These are phyloP conservation scores for Gadopsis bispinosus DNA, from an alignment of 2,797 vertebrate species.

Conservation along the genomic window DNA sequence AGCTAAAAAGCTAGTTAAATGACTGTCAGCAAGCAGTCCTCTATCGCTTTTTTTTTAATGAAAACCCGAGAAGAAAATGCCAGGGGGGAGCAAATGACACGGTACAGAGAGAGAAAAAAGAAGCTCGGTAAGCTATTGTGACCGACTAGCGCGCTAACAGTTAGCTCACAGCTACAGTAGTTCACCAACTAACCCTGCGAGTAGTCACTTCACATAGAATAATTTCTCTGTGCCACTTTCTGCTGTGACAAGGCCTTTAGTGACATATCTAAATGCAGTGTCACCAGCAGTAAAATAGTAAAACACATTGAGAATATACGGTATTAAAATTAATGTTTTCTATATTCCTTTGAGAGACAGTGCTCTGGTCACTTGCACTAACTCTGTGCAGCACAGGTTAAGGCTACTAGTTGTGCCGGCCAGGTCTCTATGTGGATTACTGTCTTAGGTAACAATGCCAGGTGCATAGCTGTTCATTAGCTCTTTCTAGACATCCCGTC, in stretches of 20 bases:
- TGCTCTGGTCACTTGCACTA: not conserved
- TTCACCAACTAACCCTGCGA: not conserved
- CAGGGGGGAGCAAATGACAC: not conserved
- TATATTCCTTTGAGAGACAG: constrained; percentile 11
- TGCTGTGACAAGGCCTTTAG: not conserved
- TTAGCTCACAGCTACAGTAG: not conserved
- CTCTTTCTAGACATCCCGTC: constrained; percentile 49
- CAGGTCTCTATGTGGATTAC: constrained; percentile 77
- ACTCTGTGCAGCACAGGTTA: constrained; percentile 26
- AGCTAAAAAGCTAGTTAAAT: not conserved
- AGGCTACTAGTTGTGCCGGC: constrained; percentile 13
- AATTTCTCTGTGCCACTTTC: not conserved
- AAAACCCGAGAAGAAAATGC: not conserved
- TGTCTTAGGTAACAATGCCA: constrained; percentile 78
- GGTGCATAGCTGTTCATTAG: constrained; percentile 77
- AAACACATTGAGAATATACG: not conserved
- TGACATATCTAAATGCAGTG: not conserved
- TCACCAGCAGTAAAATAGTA: not conserved
- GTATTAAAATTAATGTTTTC: not conserved
- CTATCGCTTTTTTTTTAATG: not conserved
- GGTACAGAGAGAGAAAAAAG: not conserved
- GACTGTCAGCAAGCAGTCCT: not conserved
- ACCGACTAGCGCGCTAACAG: not conserved
- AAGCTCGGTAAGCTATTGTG: not conserved
- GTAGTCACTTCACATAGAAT: not conserved